phyloP scores from a whole-genome alignment of 2,113 vertebrate genomes.

The Diadophis punctatus region DNA sequence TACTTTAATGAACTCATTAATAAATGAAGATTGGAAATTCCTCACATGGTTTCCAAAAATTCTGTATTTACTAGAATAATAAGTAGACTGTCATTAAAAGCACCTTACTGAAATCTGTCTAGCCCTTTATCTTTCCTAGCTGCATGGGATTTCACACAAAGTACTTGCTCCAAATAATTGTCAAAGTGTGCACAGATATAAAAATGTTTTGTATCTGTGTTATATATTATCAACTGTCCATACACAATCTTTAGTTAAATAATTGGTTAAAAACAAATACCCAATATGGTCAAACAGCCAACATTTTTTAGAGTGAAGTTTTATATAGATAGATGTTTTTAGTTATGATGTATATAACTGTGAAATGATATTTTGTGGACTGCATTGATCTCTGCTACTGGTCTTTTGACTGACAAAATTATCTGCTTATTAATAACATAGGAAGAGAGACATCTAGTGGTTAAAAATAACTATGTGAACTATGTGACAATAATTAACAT shows the following conservation, averaged over 20 bases:
- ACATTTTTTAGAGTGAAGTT: not conserved
- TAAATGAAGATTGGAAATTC: not conserved
- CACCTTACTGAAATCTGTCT: not conserved
- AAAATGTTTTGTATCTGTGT: not conserved
- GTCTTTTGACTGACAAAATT: not conserved
- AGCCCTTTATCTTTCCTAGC: not conserved
- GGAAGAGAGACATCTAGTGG: conserved; percentile 40
- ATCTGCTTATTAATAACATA: conserved; percentile 19
- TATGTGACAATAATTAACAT: not conserved
- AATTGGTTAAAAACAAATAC: not conserved
- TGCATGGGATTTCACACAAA: not conserved
- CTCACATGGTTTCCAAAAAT: not conserved
- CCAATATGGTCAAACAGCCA: not conserved
- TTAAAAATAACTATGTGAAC: conserved; percentile 21
- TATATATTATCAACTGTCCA: not conserved
- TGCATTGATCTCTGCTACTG: not conserved
- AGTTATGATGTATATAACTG: not conserved
- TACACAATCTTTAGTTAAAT: not conserved
- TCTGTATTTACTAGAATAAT: not conserved
- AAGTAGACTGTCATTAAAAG: not conserved
- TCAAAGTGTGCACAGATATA: not conserved
- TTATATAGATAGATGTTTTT: not conserved
- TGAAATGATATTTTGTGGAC: not conserved
- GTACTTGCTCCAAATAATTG: not conserved
- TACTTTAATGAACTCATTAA: not conserved